These are phyloP conservation scores for Carollia perspicillata DNA, from an alignment of 2,113 vertebrate species.

Conservation along the genomic window DNA sequence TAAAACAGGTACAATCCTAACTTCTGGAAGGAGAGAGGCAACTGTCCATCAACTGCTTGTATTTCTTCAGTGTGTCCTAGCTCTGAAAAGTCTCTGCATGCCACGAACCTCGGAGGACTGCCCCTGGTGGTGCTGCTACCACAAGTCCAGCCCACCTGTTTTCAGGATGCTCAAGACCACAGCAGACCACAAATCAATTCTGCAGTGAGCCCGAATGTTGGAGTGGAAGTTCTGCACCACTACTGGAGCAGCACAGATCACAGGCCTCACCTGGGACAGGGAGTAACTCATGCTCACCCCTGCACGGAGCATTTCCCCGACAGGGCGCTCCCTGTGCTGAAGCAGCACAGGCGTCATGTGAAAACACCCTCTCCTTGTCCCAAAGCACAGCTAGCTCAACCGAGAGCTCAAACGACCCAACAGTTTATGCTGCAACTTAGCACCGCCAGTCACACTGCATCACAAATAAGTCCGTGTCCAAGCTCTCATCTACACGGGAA, in stretches of 20 bases:
- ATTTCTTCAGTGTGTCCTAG: not conserved
- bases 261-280: not conserved
- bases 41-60: not conserved
- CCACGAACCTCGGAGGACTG: not conserved
- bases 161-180: not conserved
- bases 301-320: not conserved
- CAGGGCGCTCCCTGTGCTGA: not conserved
- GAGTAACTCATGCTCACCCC: too few relatives aligned
- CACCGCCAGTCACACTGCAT: not conserved
- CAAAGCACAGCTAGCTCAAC: not conserved
- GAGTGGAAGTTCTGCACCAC: not conserved
- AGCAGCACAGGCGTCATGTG: not conserved
- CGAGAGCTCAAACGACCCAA: not conserved
- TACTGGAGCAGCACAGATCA: rapidly evolving
- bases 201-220: not conserved
- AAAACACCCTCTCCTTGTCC: not conserved
- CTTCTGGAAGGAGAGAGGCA: not conserved
- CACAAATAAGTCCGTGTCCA: not conserved
- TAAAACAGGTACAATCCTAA: not conserved
- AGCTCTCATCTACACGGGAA: not conserved
- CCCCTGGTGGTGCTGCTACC: too few relatives aligned
- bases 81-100: not conserved
- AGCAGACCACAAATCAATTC: not conserved
- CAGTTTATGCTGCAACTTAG: not conserved
- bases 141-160: not conserved